Percentiles rank a stretch among this genome's conserved stretches.
phyloP scores from a whole-genome alignment of 53 echinoderm and acorn worm genomes.

The Echinarachnius parma region DNA sequence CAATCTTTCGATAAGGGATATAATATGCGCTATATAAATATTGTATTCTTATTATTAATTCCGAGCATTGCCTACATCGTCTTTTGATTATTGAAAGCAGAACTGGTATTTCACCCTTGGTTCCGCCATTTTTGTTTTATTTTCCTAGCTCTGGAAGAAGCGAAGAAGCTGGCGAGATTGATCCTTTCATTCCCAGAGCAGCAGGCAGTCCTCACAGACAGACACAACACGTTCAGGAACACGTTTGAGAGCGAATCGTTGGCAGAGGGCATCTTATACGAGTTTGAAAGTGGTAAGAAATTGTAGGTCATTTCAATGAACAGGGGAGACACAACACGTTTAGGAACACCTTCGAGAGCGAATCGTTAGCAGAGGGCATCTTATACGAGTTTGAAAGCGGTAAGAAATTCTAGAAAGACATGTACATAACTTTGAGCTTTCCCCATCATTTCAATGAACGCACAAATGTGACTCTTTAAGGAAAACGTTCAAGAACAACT shows the following conservation, averaged over 20 bases:
- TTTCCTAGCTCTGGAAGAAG: conserved; percentile 65
- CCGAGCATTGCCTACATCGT: too few species aligned
- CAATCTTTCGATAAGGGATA: too few species aligned
- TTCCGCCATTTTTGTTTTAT: too few species aligned
- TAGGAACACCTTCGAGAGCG: conserved; percentile 33
- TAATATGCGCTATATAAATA: too few species aligned
- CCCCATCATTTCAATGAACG: too few species aligned
- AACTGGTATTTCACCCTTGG: too few species aligned
- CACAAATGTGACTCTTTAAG: conserved; percentile 58
- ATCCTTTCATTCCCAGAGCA: conserved; percentile 80
- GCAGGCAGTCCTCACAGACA: conserved; percentile 60
- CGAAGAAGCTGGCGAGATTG: conserved; percentile 75
- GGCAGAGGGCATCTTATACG: conserved; percentile 70
- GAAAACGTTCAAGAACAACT: conserved; percentile 31
- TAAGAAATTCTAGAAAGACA: conserved; percentile 11
- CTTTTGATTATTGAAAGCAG: too few species aligned
- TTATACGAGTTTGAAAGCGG: conserved; percentile 73
- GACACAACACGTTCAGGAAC: conserved; percentile 55
- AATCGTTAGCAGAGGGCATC: conserved; percentile 54
- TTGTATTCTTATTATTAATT: too few species aligned
- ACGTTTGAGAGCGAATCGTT: conserved; percentile 38
- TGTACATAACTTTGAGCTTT: too few species aligned
- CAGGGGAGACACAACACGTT: conserved; percentile 55
- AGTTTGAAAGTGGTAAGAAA: conserved; percentile 67
- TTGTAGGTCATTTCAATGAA: too few species aligned